Base-by-base conservation (phyloP, 2,797 vertebrate species). In the Pitangus sulphuratus region DNA sequence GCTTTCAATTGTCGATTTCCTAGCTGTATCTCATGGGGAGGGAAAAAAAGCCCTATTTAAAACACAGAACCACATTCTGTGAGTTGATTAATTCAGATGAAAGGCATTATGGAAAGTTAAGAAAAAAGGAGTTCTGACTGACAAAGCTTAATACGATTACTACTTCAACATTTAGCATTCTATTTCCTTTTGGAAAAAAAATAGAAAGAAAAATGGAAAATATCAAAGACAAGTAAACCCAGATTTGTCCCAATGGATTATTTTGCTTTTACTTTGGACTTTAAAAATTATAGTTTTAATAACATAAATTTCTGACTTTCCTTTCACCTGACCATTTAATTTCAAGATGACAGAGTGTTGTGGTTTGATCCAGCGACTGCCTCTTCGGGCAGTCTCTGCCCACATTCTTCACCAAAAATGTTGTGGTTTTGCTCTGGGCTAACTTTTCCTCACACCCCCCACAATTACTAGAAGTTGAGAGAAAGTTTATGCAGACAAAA, bases 81-180 rank as follows among this genome's bases (percentile, higher is more conserved):
- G 50, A 83, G 57, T 85, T 86, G 60, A 87, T 96, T 95, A 92
- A 93, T 95, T 93, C 79, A 86, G 37, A 90, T 69, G 79, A 95
- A 96, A 30, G 31, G 15, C 69, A 76, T 66, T 72, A 80, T 21
- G 45, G 33, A 91, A 84, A 84, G 47, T 60, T 89, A 61, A 77
- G 69, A 83, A 92, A 94, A 91, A 62, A 84, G 53, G 44, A 81
- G 66, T 58, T 80, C 40, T 78, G 47, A 58, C 47, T 84, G 84
- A 64, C 54, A 56, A 94, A 94, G 44, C 24, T 72, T 88, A 92
- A 82, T 87, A 84, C 5, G 8, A 93, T 94, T 94, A 93, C 40
- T 77, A 16, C 51, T 82, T 84, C 45, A 83, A 24, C 51, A 75
- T 45, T 24, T 66, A 86, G 2, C 13, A 25, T 69, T 94, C 45